Conservation (phyloP, 2,113 vertebrate genomes). For the Bubo scandiacus region DNA sequence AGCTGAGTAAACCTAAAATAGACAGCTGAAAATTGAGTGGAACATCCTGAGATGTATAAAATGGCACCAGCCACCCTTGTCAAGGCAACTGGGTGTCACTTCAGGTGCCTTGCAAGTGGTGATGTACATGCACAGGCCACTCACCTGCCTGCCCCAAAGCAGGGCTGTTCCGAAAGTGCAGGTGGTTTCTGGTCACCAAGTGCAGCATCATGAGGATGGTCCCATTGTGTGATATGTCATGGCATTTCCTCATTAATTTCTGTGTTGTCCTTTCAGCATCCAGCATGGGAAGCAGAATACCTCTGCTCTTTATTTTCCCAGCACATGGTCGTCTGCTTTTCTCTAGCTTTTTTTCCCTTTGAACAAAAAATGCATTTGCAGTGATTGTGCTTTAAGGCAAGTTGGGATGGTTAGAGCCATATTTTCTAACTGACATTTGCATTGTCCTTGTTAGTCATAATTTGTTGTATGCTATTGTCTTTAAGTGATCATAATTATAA, state of each 20-base stretch:
- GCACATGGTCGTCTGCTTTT: background rate
- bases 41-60: background rate
- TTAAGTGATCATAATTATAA: conserved; percentile 23
- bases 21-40: background rate
- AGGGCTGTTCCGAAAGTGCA: background rate
- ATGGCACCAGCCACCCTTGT: background rate
- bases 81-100: background rate
- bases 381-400: background rate
- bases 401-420: background rate
- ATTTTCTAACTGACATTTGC: conserved; percentile 40
- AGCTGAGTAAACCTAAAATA: background rate
- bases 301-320: background rate
- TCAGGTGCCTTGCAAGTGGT: background rate
- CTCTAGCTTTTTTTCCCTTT: background rate
- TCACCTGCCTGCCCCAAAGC: background rate
- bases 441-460: conserved; percentile 5
- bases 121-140: background rate
- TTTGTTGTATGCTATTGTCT: background rate
- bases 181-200: background rate
- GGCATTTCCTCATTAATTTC: background rate
- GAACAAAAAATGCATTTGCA: background rate
- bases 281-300: background rate
- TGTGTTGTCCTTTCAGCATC: background rate
- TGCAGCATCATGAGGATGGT: background rate
- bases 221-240: background rate